These are phyloP conservation scores for Dendrocincla fuliginosa DNA, from an alignment of 2,797 vertebrate species.

Conservation along the genomic window DNA sequence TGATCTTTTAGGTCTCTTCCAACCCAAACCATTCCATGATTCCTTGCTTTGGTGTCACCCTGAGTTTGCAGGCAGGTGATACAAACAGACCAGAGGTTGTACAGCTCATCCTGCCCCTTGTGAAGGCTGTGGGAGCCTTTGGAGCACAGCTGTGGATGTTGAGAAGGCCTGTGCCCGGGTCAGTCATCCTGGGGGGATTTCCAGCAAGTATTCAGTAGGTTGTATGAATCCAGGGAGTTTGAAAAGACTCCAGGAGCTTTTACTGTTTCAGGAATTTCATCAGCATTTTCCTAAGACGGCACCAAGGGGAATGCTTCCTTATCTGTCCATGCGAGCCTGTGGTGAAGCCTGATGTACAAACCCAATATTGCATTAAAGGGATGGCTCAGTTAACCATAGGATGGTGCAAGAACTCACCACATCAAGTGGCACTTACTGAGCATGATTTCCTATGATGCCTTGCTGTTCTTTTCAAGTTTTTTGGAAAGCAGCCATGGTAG, in stretches of 20 bases:
- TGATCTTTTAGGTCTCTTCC: neutral
- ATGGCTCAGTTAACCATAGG: constrained; percentile 11
- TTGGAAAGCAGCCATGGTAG: constrained; percentile 46
- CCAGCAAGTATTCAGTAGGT: neutral
- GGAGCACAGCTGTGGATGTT: neutral
- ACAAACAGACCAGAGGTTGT: neutral
- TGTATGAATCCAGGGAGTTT: neutral
- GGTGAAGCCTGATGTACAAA: constrained; percentile 41
- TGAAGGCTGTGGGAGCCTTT: neutral
- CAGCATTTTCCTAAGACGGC: neutral
- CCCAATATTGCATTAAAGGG: constrained; percentile 31
- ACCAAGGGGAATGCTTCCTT: constrained; percentile 25
- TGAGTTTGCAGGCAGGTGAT: neutral
- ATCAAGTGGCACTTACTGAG: constrained; percentile 44
- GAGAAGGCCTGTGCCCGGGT: neutral
- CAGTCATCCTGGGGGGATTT: neutral
- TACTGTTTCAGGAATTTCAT: constrained; percentile 47
- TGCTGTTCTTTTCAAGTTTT: constrained; percentile 32
- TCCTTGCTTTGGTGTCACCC: neutral
- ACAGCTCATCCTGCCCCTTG: neutral
- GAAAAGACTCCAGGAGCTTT: constrained; percentile 2
- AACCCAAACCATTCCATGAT: neutral
- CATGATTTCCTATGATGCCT: constrained; percentile 5
- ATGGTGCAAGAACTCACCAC: constrained; percentile 65
- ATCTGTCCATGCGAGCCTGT: constrained; percentile 50